A percentile compares a stretch with the other conserved stretches of the same genome.
Conservation (phyloP, 2,888 invertebrate genomes). For the Zaprionus lineosus region DNA sequence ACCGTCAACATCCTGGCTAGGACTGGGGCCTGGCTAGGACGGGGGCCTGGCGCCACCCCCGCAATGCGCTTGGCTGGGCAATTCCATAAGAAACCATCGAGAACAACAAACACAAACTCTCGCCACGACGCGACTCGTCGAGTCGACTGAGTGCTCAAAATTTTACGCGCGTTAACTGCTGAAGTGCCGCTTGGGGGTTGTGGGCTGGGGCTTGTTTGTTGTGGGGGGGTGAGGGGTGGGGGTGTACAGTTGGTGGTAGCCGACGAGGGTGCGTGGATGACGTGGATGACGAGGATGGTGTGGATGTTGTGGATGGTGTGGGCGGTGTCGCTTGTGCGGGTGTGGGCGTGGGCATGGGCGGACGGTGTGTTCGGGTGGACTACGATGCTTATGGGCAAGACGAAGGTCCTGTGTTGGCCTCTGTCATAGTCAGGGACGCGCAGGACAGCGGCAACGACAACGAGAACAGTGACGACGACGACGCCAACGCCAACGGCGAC, state of each 20-base stretch:
- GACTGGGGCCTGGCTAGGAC: conserved; percentile 15
- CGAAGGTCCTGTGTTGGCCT: conserved; percentile 47
- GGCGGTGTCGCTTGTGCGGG: too few relatives aligned
- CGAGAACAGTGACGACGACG: background rate
- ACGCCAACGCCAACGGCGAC: background rate
- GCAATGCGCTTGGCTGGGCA: conserved; percentile 45
- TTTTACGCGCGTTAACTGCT: conserved; percentile 74
- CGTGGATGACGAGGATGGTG: too few relatives aligned
- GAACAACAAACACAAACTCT: conserved; percentile 18
- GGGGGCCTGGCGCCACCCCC: too few relatives aligned
- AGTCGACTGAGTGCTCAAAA: conserved; percentile 57
- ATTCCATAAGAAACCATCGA: conserved; percentile 37
- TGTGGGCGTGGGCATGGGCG: too few relatives aligned
- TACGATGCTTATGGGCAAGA: conserved; percentile 13
- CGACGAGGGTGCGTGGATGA: too few relatives aligned
- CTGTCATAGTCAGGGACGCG: conserved; percentile 63
- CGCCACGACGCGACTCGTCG: conserved; percentile 19
- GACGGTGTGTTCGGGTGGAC: too few relatives aligned
- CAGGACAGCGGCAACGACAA: too few relatives aligned
- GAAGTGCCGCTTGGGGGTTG: conserved; percentile 38
- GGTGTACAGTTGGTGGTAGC: background rate
- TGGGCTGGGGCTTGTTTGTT: too few relatives aligned
- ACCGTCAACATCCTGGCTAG: conserved; percentile 25
- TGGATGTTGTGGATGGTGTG: too few relatives aligned
- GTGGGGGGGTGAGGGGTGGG: background rate